Evolutionary conservation across 2,797 vertebrate genomes (phyloP).

Genomic region (Cynopterus sphinx): DNA sequence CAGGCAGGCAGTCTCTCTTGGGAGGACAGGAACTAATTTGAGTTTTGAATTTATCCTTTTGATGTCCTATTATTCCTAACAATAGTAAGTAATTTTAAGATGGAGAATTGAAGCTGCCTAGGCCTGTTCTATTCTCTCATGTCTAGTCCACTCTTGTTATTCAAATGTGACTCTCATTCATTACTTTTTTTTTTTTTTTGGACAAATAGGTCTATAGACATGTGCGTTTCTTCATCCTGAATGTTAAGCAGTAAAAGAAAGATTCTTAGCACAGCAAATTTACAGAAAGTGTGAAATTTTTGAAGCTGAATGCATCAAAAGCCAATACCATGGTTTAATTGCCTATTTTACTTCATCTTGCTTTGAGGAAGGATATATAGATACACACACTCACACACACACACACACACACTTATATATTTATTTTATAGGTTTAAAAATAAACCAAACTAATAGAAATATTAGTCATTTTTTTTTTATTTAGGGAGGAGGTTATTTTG

Average conservation of each 20-base stretch:
- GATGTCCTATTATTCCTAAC: slow-evolving; percentile 74
- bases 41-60: slow-evolving; percentile 77
- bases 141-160: slow-evolving; percentile 74
- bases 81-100: slow-evolving; percentile 76
- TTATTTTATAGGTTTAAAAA: neutral
- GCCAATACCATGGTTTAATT: neutral
- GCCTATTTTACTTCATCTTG: slow-evolving; percentile 3
- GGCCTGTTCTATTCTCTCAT: slow-evolving; percentile 64
- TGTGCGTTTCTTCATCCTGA: slow-evolving; percentile 48
- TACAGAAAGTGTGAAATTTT: neutral
- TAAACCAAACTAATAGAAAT: neutral
- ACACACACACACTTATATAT: neutral
- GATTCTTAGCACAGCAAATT: slow-evolving; percentile 46
- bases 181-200: slow-evolving; percentile 70
- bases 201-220: slow-evolving; percentile 54
- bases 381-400: too few species aligned
- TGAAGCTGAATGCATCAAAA: slow-evolving; percentile 3
- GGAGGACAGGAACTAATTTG: slow-evolving; percentile 74
- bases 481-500: neutral
- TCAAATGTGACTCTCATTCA: slow-evolving; percentile 70
- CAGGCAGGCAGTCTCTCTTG: slow-evolving; percentile 65
- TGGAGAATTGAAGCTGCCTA: slow-evolving; percentile 62
- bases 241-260: slow-evolving; percentile 55
- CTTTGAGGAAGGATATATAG: neutral
- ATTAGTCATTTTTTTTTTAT: neutral